Evolutionary conservation across 1,140 invertebrate genomes (phyloP), one percentile per base, ranked within the genome.

Genomic region (Galleria mellonella): DNA sequence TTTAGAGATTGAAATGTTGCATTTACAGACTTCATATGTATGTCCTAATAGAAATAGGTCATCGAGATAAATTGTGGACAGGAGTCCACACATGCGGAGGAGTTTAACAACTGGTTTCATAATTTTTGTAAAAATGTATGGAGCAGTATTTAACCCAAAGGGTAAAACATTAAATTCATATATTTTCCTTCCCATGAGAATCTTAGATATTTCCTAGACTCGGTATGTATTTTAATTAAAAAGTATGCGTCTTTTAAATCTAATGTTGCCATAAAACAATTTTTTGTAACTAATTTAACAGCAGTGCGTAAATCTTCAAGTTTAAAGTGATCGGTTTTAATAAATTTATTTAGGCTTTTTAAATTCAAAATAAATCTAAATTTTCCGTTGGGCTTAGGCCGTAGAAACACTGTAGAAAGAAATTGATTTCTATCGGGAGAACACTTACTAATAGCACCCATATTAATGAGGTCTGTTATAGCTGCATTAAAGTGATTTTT

Each of bases 61-160:
- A 39, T 62, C 59, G 6, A 62, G 15, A 43, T 60, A 63, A 27
- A 43, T 30, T 10, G 41, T 33, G 9, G 50, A 56, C 23, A 47
- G 10, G 9, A 29, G 33, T 10, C 45, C 47, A 13, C 10, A 1
- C 7, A 4, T 9, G 32, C 62, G 39, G 7, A 58, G 13, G 13
- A 13, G 14, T 8, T 4, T 14, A 15, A n/a, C 13, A 2, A 35
- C 13, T 15, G 11, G 12, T 14, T 15, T 13, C 12, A 15, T n/a
- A 7, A 50, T 9, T 27, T 50, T 50, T 6, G 47, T 50, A 11
- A 44, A 54, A 9, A 54, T 35, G 2, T 15, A 40, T 23, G 51
- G 51, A 1, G 51, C 51, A 1, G 41, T 33, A 28, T 4, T 23
- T 4, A 53, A 15, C 14, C 51, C 45, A 36, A 47, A 53, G 14